phyloP scores from a whole-genome alignment of 2,797 vertebrate genomes.

The Acestrorhynchus altus region DNA sequence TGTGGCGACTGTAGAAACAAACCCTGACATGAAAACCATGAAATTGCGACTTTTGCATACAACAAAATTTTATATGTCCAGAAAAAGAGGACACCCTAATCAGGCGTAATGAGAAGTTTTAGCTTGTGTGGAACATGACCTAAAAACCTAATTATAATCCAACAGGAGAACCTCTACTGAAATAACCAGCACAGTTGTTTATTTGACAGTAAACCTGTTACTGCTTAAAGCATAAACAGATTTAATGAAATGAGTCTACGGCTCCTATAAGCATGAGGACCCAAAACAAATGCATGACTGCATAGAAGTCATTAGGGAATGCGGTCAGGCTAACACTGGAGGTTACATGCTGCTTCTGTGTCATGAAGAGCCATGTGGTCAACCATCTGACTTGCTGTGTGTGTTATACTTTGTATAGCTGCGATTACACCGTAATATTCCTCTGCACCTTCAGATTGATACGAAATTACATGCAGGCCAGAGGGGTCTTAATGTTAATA shows the following conservation, averaged over 20 bases:
- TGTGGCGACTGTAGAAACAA: too few relatives aligned
- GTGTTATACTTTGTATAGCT: not conserved
- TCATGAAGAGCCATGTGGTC: not conserved
- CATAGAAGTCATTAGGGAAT: not conserved
- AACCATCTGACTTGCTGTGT: slow-evolving; percentile 1
- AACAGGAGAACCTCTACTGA: not conserved
- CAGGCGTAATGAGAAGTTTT: too few relatives aligned
- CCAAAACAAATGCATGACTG: not conserved
- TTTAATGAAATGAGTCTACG: not conserved
- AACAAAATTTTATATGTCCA: too few relatives aligned
- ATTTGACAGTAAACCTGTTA: not conserved
- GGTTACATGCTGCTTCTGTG: slow-evolving; percentile 10
- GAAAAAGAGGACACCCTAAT: too few relatives aligned
- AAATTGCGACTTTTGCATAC: too few relatives aligned
- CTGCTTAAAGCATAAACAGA: not conserved
- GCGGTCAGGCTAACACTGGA: not conserved
- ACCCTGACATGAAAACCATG: too few relatives aligned
- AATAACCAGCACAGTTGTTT: not conserved
- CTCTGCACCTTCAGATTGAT: slow-evolving; percentile 19
- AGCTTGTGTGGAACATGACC: too few relatives aligned
- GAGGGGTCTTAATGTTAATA: not conserved
- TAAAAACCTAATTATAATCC: not conserved
- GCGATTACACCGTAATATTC: not conserved
- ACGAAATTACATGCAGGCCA: not conserved
- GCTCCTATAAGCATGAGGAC: not conserved